A percentile compares a stretch with the other conserved stretches of the same genome.
Conservation (phyloP, 2,888 invertebrate genomes). For the Pilophorus perplexus region DNA sequence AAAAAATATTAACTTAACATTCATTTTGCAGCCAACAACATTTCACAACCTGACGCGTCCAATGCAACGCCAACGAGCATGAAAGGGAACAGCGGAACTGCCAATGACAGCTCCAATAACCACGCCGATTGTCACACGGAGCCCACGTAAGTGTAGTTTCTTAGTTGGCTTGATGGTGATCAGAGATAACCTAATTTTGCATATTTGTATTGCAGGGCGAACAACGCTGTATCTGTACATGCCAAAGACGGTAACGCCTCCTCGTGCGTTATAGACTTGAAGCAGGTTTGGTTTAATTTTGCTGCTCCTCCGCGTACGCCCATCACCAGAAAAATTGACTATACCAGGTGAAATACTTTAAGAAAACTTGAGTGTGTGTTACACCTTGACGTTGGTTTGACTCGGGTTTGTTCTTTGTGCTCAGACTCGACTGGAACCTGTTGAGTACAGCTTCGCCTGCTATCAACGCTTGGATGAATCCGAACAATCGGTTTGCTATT, state of each 20-base stretch:
- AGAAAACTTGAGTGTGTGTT: background rate
- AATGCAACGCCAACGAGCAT: conserved; percentile 29
- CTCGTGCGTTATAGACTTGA: conserved; percentile 83
- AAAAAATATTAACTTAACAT: too few relatives aligned
- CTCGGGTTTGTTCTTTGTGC: background rate
- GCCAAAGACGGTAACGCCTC: conserved; percentile 68
- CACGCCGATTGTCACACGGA: conserved; percentile 41
- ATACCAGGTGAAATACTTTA: conserved; percentile 66
- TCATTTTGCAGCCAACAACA: background rate
- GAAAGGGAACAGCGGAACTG: conserved; percentile 13
- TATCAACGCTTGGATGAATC: conserved; percentile 97
- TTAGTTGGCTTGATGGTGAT: too few relatives aligned
- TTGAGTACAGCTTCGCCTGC: conserved; percentile 94
- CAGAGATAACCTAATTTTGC: too few relatives aligned
- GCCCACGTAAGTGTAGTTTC: conserved; percentile 34
- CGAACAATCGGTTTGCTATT: conserved; percentile 84
- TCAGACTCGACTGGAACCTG: conserved; percentile 94
- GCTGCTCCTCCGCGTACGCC: conserved; percentile 94
- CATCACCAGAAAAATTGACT: conserved; percentile 90
- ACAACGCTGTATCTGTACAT: conserved; percentile 44
- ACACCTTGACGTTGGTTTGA: background rate
- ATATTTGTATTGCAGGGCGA: conserved; percentile 35
- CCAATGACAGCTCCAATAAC: background rate
- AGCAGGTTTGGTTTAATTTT: conserved; percentile 94
- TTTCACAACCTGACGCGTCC: conserved; percentile 10